Evolutionary conservation across 2,113 vertebrate genomes (phyloP), one percentile per base, ranked within the genome.

Genomic region (Phyllostomus hastatus): DNA sequence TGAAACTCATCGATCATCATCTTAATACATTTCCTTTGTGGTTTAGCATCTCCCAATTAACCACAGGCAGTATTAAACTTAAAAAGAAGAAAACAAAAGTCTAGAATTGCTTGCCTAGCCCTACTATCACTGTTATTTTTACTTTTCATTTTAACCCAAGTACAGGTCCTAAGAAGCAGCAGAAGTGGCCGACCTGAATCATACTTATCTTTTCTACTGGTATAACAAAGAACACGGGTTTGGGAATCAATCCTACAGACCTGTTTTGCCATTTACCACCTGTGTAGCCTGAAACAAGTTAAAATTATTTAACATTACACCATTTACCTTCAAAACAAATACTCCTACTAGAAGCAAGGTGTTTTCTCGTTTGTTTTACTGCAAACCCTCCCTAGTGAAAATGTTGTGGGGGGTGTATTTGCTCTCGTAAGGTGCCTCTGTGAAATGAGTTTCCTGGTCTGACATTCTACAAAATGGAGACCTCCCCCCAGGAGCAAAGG

Each of bases 321-420:
- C 24, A 93, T 59, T 90, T 88, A 38, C 15, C 52, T 90, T 95
- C 76, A 54, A 95, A 97, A 66, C 69, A 94, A 88, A 67, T 38
- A 35, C 24, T 86, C 10, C 43, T 78, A 67, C 43, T 24, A 33
- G 24, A 82, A 88, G 69, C 70, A 70, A 79, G 9, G 26, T 54
- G 7, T 88, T 57, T 93, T 84, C 57, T 50, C 61, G 3, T 78
- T 90, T 72, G 48, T 82, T 93, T 64, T 67, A 82, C 16, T 61
- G 11, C 84, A 72, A 91, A 85, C 88, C 12, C 80, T 33, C 33
- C 72, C 66, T 8, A 81, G 72, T 43, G 50, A 93, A 41, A 88
- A 67, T 46, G 43, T 15, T 61, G 6, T 48, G 20, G 82, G 73
- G 57, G 82, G 1, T 82, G 31, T 57, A 17, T 70, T 48, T 57